phyloP scores from a whole-genome alignment of 2,113 vertebrate genomes.

The Colossoma macropomum region DNA sequence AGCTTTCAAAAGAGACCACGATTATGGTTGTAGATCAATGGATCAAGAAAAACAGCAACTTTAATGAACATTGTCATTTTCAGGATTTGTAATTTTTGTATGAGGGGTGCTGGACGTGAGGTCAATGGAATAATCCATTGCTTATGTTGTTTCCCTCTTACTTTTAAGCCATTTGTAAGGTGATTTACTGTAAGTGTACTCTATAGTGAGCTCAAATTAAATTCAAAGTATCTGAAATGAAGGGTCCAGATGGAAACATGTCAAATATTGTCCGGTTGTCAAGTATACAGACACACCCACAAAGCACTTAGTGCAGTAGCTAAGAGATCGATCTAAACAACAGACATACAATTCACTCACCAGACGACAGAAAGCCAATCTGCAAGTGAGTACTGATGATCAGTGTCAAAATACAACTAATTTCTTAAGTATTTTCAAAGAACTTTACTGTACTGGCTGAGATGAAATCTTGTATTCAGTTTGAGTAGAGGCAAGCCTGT shows the following conservation, averaged over 20 bases:
- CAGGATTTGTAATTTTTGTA: no score
- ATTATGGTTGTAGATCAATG: no score
- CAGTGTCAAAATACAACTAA: neutral
- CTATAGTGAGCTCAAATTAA: neutral
- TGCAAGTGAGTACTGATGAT: slow-evolving; percentile 35
- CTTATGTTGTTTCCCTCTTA: no score
- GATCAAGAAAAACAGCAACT: no score
- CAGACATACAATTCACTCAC: neutral
- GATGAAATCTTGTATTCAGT: neutral
- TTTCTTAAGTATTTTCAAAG: neutral
- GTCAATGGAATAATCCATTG: no score
- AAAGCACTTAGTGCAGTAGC: slow-evolving; percentile 63
- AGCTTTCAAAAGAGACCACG: no score
- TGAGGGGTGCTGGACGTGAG: no score
- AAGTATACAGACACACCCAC: slow-evolving; percentile 54
- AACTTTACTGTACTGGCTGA: neutral
- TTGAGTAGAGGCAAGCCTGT: neutral
- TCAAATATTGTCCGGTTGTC: slow-evolving; percentile 50
- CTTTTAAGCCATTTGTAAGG: neutral
- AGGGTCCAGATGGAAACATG: neutral
- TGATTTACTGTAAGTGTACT: neutral
- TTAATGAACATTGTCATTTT: no score
- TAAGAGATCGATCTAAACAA: slow-evolving; percentile 72
- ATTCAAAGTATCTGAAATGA: neutral
- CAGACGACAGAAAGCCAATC: neutral